Evolutionary conservation across 2,888 invertebrate species (phyloP).

Genomic region (Acanthococcus lagerstroemiae): DNA sequence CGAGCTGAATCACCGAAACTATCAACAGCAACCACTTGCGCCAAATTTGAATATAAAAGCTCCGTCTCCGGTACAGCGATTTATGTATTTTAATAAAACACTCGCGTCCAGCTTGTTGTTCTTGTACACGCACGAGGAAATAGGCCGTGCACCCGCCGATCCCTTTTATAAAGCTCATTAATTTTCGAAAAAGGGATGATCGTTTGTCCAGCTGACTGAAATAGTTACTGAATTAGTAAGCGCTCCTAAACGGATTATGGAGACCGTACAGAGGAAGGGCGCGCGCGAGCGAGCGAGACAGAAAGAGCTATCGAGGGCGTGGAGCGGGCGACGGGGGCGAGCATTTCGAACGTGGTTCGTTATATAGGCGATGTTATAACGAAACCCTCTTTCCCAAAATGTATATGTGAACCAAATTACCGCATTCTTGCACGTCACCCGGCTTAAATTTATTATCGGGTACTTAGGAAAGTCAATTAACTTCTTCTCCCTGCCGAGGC

Average conservation of each 20-base stretch:
- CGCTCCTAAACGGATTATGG: conserved; percentile 26
- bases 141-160: too few species aligned
- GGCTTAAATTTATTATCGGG: conserved; percentile 34
- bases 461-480: conserved; percentile 36
- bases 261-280: not conserved
- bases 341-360: conserved; percentile 14
- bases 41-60: too few species aligned
- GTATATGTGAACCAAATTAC: conserved; percentile 30
- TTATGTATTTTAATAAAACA: too few species aligned
- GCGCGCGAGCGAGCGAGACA: not conserved
- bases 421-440: conserved; percentile 31
- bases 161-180: conserved; percentile 24
- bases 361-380: not conserved
- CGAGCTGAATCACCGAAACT: too few species aligned
- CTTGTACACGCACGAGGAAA: too few species aligned
- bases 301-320: conserved; percentile 1
- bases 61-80: too few species aligned
- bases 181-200: conserved; percentile 23
- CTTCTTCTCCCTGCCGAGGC: conserved; percentile 18
- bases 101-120: too few species aligned
- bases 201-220: conserved; percentile 30
- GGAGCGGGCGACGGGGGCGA: not conserved
- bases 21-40: too few species aligned
- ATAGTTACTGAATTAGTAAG: conserved; percentile 31
- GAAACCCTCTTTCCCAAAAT: conserved; percentile 21